These are phyloP conservation scores for Drosophila formosana DNA, from an alignment of 2,888 invertebrate species.

Conservation along the genomic window DNA sequence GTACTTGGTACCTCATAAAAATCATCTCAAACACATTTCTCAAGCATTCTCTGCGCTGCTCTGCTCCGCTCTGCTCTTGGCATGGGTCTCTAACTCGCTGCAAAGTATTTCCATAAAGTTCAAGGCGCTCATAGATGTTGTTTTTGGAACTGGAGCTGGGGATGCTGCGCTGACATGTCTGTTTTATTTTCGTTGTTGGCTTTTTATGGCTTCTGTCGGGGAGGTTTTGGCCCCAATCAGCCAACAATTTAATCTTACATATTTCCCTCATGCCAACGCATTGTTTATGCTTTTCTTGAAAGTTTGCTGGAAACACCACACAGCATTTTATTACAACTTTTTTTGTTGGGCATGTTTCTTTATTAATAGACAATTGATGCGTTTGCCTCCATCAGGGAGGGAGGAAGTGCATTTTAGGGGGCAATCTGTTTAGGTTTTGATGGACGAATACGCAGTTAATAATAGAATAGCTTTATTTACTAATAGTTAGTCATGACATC, in stretches of 20 bases:
- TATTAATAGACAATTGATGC: constrained; percentile 64
- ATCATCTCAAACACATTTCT: constrained; percentile 51
- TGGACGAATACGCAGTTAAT: constrained; percentile 2
- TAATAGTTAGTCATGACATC: background rate
- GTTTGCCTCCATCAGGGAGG: constrained; percentile 24
- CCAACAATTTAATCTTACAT: constrained; percentile 49
- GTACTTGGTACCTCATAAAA: constrained; percentile 64
- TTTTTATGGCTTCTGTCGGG: constrained; percentile 60
- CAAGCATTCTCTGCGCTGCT: constrained; percentile 12
- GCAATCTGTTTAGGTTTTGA: constrained; percentile 33
- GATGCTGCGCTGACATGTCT: constrained; percentile 42
- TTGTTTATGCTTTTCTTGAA: constrained; percentile 73
- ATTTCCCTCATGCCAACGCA: constrained; percentile 50
- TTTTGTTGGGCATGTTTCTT: constrained; percentile 40
- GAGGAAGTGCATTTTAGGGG: constrained; percentile 16
- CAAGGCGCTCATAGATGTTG: constrained; percentile 68
- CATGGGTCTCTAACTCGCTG: constrained; percentile 54
- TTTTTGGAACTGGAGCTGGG: background rate
- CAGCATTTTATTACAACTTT: constrained; percentile 18
- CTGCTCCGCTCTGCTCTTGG: constrained; percentile 35
- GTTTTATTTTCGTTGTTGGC: constrained; percentile 64
- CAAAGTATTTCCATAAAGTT: constrained; percentile 57
- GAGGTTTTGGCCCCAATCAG: constrained; percentile 55
- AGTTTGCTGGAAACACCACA: constrained; percentile 59
- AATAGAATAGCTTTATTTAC: constrained; percentile 1